Conservation (phyloP, 2,888 invertebrate species). For the Aradus depressus region DNA sequence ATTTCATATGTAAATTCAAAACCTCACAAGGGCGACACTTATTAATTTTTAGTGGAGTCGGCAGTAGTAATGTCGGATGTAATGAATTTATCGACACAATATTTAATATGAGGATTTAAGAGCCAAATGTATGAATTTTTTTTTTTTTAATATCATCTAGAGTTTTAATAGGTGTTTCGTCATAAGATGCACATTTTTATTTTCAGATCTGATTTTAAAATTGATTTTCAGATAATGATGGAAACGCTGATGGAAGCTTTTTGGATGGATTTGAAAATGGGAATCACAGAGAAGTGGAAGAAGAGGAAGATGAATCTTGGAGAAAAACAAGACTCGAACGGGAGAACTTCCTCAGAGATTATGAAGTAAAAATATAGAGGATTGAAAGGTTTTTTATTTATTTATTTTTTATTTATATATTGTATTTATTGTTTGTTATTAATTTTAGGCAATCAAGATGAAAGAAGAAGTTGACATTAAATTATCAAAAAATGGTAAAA, state of each 20-base stretch:
- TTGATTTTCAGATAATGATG: slow-evolving; percentile 36
- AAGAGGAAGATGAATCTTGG: slow-evolving; percentile 64
- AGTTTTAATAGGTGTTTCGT: too few relatives aligned
- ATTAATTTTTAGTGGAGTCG: too few relatives aligned
- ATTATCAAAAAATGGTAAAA: slow-evolving; percentile 4
- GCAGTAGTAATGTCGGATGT: too few relatives aligned
- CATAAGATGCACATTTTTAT: too few relatives aligned
- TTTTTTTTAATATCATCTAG: too few relatives aligned
- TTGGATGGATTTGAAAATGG: slow-evolving; percentile 37
- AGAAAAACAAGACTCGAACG: slow-evolving; percentile 66
- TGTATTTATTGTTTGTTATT: background rate
- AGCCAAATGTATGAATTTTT: too few relatives aligned
- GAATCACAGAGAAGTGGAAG: slow-evolving; percentile 53
- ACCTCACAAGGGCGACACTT: too few relatives aligned
- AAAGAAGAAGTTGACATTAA: background rate
- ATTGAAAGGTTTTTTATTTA: background rate
- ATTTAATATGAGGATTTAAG: too few relatives aligned
- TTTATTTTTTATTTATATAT: background rate
- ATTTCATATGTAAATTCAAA: too few relatives aligned
- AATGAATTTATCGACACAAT: too few relatives aligned
- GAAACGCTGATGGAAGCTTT: slow-evolving; percentile 33
- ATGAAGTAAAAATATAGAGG: slow-evolving; percentile 24
- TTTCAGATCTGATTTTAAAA: too few relatives aligned
- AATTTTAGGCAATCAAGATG: background rate
- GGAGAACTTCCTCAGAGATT: slow-evolving; percentile 59